A percentile compares a stretch with the other conserved stretches of the same genome.
phyloP scores from a whole-genome alignment of 1,140 invertebrate genomes.

The Monochamus saltuarius region DNA sequence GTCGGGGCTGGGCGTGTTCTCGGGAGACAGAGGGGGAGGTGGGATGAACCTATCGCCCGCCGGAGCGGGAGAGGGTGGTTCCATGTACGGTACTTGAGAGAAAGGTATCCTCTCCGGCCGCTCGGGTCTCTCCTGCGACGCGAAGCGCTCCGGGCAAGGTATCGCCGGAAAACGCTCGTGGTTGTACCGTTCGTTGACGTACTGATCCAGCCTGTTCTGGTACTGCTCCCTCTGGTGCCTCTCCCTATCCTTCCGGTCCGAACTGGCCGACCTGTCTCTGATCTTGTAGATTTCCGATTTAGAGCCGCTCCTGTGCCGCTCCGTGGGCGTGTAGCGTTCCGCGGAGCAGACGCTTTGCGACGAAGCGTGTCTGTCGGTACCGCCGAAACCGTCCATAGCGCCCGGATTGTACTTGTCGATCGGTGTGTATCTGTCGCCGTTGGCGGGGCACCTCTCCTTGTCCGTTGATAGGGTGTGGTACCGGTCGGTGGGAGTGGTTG shows the following conservation, averaged over 20 bases:
- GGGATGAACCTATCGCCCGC: conserved; percentile 49
- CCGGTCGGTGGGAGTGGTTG: conserved; percentile 37
- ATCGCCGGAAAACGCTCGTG: conserved; percentile 41
- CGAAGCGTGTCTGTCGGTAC: conserved; percentile 32
- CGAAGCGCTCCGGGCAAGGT: conserved; percentile 46
- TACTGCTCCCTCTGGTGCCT: conserved; percentile 32
- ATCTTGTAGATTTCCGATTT: conserved; percentile 44
- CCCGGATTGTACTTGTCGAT: conserved; percentile 26
- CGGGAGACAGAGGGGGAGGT: conserved; percentile 48
- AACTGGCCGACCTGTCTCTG: conserved; percentile 40
- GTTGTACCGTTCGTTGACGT: conserved; percentile 28
- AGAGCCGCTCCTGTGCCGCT: conserved; percentile 34
- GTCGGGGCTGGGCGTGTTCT: conserved; percentile 44
- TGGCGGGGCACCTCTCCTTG: conserved; percentile 29
- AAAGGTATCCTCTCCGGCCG: conserved; percentile 31
- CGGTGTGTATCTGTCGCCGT: conserved; percentile 24
- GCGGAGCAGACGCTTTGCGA: conserved; percentile 37
- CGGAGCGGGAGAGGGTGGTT: conserved; percentile 52
- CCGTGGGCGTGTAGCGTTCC: conserved; percentile 41
- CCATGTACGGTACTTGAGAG: conserved; percentile 35
- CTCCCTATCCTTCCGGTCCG: conserved; percentile 38
- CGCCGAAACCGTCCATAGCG: conserved; percentile 36
- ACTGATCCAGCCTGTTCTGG: conserved; percentile 32
- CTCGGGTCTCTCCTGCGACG: conserved; percentile 30
- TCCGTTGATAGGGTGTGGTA: conserved; percentile 40